These are phyloP conservation scores for Calyptommatus sinebrachiatus DNA, from an alignment of 2,113 vertebrate species.

Conservation along the genomic window DNA sequence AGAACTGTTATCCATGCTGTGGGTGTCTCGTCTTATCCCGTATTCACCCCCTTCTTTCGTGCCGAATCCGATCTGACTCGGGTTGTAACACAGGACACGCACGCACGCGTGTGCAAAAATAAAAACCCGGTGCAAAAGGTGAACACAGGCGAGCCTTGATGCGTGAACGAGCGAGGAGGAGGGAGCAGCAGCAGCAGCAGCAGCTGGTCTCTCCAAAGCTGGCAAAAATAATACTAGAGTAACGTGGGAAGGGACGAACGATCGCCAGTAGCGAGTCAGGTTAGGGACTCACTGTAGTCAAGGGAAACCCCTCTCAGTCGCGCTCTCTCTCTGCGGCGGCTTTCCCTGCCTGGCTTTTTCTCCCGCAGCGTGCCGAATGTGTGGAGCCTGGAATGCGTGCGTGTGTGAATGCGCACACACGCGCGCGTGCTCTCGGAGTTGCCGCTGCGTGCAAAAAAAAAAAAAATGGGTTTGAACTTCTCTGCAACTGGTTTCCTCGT, in stretches of 20 bases:
- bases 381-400: neutral
- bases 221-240: neutral
- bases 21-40: neutral
- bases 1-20: constrained; percentile 26
- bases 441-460: neutral
- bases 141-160: neutral
- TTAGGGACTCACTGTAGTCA: too few species aligned
- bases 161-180: neutral
- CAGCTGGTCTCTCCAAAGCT: too few species aligned
- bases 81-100: neutral
- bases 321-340: neutral
- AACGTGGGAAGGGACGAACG: too few species aligned
- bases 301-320: neutral
- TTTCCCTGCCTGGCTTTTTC: neutral
- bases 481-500: constrained; percentile 15
- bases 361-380: neutral
- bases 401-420: too few species aligned
- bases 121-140: neutral
- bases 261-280: neutral
- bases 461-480: neutral
- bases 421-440: neutral
- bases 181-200: neutral
- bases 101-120: neutral
- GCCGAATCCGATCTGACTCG: neutral
- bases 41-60: neutral